Conservation (phyloP, 2,888 invertebrate genomes). For the Unio delphinus region DNA sequence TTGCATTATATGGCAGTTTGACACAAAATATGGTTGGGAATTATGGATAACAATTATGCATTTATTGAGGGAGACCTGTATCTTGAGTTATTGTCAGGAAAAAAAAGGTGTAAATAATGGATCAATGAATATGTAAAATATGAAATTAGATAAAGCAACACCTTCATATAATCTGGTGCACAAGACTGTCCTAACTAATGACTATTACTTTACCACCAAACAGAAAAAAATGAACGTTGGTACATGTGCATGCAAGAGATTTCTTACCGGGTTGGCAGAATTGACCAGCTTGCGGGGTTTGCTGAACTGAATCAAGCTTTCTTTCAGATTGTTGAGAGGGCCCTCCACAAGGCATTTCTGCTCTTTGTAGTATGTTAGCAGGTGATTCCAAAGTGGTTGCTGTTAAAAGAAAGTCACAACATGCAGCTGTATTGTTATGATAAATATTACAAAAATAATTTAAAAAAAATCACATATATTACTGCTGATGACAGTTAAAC, state of each 20-base stretch:
- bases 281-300: conserved; percentile 97
- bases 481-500: neutral
- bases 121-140: no score
- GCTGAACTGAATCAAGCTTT: conserved; percentile 95
- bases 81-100: no score
- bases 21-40: no score
- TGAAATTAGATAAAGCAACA: no score
- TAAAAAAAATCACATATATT: neutral
- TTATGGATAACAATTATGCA: no score
- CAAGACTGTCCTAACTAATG: no score
- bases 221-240: no score
- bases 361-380: conserved; percentile 97
- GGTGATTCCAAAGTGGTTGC: conserved; percentile 98
- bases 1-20: neutral
- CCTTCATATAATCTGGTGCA: no score
- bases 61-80: no score
- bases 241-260: no score
- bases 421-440: neutral
- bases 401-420: conserved; percentile 42
- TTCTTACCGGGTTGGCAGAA: conserved; percentile 84
- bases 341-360: conserved; percentile 97
- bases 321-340: conserved; percentile 95
- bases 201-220: no score
- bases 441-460: neutral
- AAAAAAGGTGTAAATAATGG: no score